phyloP scores from a whole-genome alignment of 2,888 invertebrate species.

The Amphiduros pacificus region DNA sequence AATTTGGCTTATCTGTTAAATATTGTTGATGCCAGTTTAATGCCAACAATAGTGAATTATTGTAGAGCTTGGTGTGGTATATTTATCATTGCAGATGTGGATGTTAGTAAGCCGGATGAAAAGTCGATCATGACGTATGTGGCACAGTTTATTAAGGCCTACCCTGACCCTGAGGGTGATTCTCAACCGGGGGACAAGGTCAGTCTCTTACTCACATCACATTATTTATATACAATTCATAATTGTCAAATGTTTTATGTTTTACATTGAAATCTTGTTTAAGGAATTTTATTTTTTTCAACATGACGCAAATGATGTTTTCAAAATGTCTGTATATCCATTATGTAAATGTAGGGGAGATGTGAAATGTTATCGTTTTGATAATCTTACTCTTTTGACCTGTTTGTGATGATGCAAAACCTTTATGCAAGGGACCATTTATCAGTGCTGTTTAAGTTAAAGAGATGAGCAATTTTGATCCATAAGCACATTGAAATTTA shows the following conservation, averaged over 20 bases:
- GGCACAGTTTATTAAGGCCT: constrained; percentile 93
- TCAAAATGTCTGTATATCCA: no score
- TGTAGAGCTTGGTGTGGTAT: no score
- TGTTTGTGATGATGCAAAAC: background rate
- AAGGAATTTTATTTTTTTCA: no score
- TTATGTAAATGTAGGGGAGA: no score
- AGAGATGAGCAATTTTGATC: no score
- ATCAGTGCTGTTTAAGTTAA: no score
- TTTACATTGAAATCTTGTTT: background rate
- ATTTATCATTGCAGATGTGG: constrained; percentile 71
- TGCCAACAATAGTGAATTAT: no score
- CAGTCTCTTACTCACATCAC: background rate
- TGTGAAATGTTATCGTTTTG: background rate
- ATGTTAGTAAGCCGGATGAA: constrained; percentile 93
- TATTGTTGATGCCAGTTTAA: no score
- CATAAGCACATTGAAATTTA: no score
- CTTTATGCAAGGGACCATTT: no score
- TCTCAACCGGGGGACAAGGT: constrained; percentile 8
- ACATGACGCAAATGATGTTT: no score
- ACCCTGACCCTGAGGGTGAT: constrained; percentile 47
- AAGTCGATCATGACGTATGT: constrained; percentile 98
- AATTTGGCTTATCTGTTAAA: no score
- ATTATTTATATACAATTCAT: background rate
- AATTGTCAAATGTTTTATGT: background rate
- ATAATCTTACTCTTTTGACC: background rate